Evolutionary conservation across 2,888 invertebrate species (phyloP).

Genomic region (Catocala nupta): DNA sequence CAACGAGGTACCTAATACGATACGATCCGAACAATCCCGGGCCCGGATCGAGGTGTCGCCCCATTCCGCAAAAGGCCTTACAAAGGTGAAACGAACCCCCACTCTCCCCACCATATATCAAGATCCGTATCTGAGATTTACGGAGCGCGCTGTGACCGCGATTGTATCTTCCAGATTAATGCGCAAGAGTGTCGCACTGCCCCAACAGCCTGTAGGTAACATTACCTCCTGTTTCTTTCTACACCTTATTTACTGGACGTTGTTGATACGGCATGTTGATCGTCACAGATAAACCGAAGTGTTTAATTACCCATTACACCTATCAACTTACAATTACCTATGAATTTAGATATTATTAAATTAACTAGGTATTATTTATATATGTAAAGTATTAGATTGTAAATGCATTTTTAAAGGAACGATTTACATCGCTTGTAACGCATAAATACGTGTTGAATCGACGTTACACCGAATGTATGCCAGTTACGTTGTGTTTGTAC

Average conservation of each 20-base stretch:
- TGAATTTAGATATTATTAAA: slow-evolving; percentile 28
- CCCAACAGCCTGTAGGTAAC: slow-evolving; percentile 67
- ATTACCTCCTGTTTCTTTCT: slow-evolving; percentile 60
- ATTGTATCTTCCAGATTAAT: slow-evolving; percentile 84
- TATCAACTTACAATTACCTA: slow-evolving; percentile 26
- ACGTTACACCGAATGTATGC: slow-evolving; percentile 4
- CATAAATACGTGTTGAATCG: slow-evolving; percentile 3
- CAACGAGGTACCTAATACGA: slow-evolving; percentile 43
- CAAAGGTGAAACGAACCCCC: slow-evolving; percentile 59
- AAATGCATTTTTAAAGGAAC: slow-evolving; percentile 22
- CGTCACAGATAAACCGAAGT: slow-evolving; percentile 45
- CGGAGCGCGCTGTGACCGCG: slow-evolving; percentile 69
- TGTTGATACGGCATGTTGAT: slow-evolving; percentile 52
- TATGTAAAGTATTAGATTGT: slow-evolving; percentile 10
- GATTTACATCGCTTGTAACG: neutral
- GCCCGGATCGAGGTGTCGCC: slow-evolving; percentile 58
- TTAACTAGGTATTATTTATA: slow-evolving; percentile 20
- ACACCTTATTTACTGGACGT: slow-evolving; percentile 61
- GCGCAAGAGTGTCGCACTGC: slow-evolving; percentile 68
- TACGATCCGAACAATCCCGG: slow-evolving; percentile 57
- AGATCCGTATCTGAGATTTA: slow-evolving; percentile 83
- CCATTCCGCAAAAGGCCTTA: slow-evolving; percentile 54
- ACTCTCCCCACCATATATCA: slow-evolving; percentile 66
- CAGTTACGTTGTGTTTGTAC: neutral
- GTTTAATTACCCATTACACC: slow-evolving; percentile 34